A percentile compares a stretch with the other conserved stretches of the same genome.
These are phyloP conservation scores for Sciurus carolinensis DNA, from an alignment of 2,797 vertebrate species.

Conservation along the genomic window DNA sequence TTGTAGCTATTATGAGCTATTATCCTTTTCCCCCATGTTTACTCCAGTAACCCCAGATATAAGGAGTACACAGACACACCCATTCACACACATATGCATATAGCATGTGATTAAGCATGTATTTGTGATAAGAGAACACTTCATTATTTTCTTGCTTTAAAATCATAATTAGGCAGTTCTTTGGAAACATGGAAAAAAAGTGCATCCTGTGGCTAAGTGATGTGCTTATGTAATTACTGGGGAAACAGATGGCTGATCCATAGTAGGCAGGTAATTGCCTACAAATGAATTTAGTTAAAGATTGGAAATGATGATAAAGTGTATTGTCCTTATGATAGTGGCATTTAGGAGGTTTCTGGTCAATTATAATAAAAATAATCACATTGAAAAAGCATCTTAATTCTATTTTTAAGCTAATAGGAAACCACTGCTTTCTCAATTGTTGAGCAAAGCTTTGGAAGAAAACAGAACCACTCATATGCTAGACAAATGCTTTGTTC, in stretches of 20 bases:
- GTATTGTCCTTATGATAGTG: constrained; percentile 34
- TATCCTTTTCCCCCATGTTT: not conserved
- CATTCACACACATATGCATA: not conserved
- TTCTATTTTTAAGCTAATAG: constrained; percentile 50
- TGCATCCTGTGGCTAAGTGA: not conserved
- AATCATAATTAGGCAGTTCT: not conserved
- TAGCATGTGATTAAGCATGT: not conserved
- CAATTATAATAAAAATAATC: constrained; percentile 68
- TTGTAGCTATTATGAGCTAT: not conserved
- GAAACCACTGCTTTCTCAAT: not conserved
- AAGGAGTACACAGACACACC: not conserved
- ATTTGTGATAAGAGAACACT: constrained; percentile 10
- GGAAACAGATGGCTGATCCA: constrained; percentile 79
- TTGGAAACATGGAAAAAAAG: not conserved
- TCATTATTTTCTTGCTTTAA: constrained; percentile 54
- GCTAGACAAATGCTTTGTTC: not conserved
- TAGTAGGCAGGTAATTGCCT: constrained; percentile 75
- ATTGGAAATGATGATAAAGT: constrained; percentile 72
- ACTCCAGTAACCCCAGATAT: not conserved
- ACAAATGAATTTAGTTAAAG: constrained; percentile 74
- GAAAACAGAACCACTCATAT: not conserved
- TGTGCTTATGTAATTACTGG: constrained; percentile 68
- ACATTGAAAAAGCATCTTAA: constrained; percentile 38
- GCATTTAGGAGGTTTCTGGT: constrained; percentile 41
- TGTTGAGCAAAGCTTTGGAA: not conserved